Evolutionary conservation across 2,888 invertebrate genomes (phyloP).

Genomic region (Archips crataeganus): DNA sequence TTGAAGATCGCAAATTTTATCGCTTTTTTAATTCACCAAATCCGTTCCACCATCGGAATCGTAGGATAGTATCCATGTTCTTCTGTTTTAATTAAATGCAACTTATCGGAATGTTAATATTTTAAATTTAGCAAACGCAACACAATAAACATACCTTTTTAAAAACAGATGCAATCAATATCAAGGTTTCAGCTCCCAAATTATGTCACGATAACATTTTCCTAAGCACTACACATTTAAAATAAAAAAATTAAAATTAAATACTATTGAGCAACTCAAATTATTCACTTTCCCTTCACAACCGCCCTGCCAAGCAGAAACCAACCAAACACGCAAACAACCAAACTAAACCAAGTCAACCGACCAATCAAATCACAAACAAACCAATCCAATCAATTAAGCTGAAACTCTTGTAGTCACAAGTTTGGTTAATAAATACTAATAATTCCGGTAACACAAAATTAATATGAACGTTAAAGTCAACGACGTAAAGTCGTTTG

Average conservation of each 20-base stretch:
- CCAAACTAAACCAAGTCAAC: constrained; percentile 7
- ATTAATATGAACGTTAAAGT: not conserved
- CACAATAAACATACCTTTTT: constrained; percentile 34
- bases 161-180: constrained; percentile 17
- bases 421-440: constrained; percentile 3
- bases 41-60: not conserved
- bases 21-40: not conserved
- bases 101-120: constrained; percentile 26
- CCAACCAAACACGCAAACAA: constrained; percentile 9
- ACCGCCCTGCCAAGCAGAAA: constrained; percentile 11
- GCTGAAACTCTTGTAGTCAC: not conserved
- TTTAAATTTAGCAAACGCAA: constrained; percentile 19
- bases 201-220: constrained; percentile 23
- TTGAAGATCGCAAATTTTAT: not conserved
- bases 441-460: not conserved
- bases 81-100: constrained; percentile 1
- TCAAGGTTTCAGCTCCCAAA: constrained; percentile 17
- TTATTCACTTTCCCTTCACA: constrained; percentile 35
- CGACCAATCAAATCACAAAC: constrained; percentile 19
- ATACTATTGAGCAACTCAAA: constrained; percentile 36
- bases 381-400: constrained; percentile 37
- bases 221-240: not conserved
- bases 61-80: not conserved
- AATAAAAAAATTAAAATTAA: constrained; percentile 1
- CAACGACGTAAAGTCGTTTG: not conserved